These are phyloP conservation scores for Adelges cooleyi DNA, from an alignment of 1,140 invertebrate species.

Conservation along the genomic window DNA sequence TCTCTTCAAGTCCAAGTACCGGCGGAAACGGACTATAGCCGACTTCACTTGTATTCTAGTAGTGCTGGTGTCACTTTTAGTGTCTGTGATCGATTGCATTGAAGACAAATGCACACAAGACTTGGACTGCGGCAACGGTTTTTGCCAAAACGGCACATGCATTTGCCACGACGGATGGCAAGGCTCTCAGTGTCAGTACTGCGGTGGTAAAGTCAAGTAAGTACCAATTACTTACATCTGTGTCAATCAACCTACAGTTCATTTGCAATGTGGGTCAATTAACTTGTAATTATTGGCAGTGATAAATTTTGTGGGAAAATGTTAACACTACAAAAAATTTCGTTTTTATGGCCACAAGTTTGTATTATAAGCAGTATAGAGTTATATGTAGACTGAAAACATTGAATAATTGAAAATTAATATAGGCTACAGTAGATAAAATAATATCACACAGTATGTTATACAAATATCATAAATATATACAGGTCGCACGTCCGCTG, in stretches of 20 bases:
- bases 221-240: neutral
- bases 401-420: too few species aligned
- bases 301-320: too few species aligned
- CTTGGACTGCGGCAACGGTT: slow-evolving; percentile 50
- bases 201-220: slow-evolving; percentile 83
- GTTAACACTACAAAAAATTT: too few species aligned
- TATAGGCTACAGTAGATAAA: too few species aligned
- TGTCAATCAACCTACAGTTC: neutral
- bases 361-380: too few species aligned
- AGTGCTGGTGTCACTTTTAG: slow-evolving; percentile 41
- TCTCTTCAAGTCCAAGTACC: slow-evolving; percentile 12
- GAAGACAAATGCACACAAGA: slow-evolving; percentile 37
- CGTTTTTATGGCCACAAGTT: too few species aligned
- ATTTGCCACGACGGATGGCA: slow-evolving; percentile 82
- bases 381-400: too few species aligned
- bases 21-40: neutral
- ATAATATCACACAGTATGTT: too few species aligned
- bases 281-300: too few species aligned
- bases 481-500: too few species aligned
- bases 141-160: slow-evolving; percentile 74
- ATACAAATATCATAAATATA: too few species aligned
- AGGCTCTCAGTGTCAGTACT: slow-evolving; percentile 73
- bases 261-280: neutral
- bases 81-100: slow-evolving; percentile 42
- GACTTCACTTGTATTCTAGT: neutral